Evolutionary conservation across 35 echinoderm and acorn worm genomes (phyloP), one percentile per base, ranked within the genome.

Genomic region (Ophiothrix spiculata): DNA sequence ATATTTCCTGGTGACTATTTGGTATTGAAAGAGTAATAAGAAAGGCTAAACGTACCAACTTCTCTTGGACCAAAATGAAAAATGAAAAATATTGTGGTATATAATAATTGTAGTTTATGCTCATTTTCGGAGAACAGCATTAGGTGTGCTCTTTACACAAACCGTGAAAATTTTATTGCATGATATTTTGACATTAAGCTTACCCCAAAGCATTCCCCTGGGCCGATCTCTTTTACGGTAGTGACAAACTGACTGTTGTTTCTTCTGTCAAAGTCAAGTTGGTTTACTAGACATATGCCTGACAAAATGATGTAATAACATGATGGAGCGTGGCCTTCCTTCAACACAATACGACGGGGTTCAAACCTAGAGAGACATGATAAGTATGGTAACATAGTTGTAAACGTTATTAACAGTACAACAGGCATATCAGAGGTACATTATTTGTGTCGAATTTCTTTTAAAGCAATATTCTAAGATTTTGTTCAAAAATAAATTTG

Each of bases 271-370:
- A 84, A 78, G 77, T 97, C 94, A 54, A 79, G 85, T 56, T 92
- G 79, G 75, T 97, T 97, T 19, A 97, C 60, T 23, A 97, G 46
- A 46, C 94, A 97, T 0, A 90, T 93, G 16, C 94, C 94, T 11
- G 94, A 97, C 29, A 97, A 73, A 40, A 97, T 90, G 63, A 97
- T 93, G 80, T 97, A 97, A 77, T 88, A 97, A 34, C 87, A 81
- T 56, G 87, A 93, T 17, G 94, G 86, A 4, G 80, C 81, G 42
- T 97, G 94, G 45, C 94, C 94, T 84, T 97, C 90, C 75, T 97
- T 97, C 33, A 97, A 56, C 41, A 97, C 88, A 28, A 97, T 93
- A 34, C 94, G 77, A 6, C 94, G 84, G 35, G 89, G 82, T 28
- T 97, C 94, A 73, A 90, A 97, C 39, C 94, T 97, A 79, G 16